These are phyloP conservation scores for Silurus aristotelis DNA, from an alignment of 2,797 vertebrate genomes.

Conservation along the genomic window DNA sequence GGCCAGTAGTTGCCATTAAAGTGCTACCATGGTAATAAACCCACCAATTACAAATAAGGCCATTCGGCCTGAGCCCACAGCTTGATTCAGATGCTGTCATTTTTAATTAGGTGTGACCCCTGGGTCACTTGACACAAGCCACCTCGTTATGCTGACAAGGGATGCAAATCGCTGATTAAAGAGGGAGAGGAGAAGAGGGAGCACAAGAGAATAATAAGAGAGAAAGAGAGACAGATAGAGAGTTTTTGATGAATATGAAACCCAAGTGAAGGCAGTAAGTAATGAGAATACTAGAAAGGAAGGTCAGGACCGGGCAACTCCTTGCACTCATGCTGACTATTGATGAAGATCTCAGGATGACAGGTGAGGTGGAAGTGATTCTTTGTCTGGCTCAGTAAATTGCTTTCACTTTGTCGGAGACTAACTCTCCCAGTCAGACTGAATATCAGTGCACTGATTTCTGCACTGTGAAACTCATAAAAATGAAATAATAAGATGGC, in stretches of 20 bases:
- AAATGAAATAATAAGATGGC: constrained; percentile 41
- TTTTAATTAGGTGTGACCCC: constrained; percentile 52
- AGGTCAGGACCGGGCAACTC: constrained; percentile 44
- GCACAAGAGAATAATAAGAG: constrained; percentile 44
- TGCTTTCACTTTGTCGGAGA: constrained; percentile 43
- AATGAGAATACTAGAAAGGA: constrained; percentile 41
- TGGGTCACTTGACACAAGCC: constrained; percentile 48
- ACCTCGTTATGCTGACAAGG: constrained; percentile 45
- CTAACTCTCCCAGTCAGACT: constrained; percentile 25
- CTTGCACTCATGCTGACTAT: constrained; percentile 41
- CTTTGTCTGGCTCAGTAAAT: constrained; percentile 40
- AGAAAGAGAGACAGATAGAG: constrained; percentile 30
- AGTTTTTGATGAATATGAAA: constrained; percentile 42
- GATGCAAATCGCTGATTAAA: constrained; percentile 57
- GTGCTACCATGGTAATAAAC: constrained; percentile 42
- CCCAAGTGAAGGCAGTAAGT: constrained; percentile 35
- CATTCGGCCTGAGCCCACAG: constrained; percentile 44
- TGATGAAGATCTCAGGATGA: constrained; percentile 50
- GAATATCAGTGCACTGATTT: constrained; percentile 18
- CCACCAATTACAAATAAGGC: constrained; percentile 46
- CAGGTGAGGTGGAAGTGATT: constrained; percentile 38
- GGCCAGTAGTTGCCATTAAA: constrained; percentile 47
- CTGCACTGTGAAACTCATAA: constrained; percentile 22
- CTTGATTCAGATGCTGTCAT: constrained; percentile 49
- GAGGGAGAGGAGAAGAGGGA: constrained; percentile 27